Evolutionary conservation across 1,140 invertebrate species (phyloP), one percentile per base, ranked within the genome.

Genomic region (Batillaria attramentaria): DNA sequence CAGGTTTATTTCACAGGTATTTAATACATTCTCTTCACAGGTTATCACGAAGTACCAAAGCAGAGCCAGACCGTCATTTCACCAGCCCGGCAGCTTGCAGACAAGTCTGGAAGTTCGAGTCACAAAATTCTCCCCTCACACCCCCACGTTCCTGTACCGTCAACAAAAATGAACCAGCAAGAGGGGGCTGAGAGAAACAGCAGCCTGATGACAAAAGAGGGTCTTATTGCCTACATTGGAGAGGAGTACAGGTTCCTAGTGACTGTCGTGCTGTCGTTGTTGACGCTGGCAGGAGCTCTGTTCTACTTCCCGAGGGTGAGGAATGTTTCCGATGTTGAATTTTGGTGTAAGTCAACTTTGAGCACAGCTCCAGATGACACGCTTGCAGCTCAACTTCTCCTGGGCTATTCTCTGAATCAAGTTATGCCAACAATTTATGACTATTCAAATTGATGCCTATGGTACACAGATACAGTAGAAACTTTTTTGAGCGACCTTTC

Each of bases 1-100:
- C n/a, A n/a, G n/a, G n/a, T n/a, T n/a, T n/a, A n/a, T n/a, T n/a
- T n/a, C n/a, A n/a, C n/a, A n/a, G n/a, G n/a, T n/a, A n/a, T n/a
- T 60, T 6, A 60, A 8, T 42, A 24, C 6, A 41, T 77, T 60
- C 79, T 46, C 57, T 75, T 81, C 82, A 3, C 75, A 91, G 91
- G 91, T 70, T 95, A 97, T 88, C 97, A 97, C 87, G 94, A 96
- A 91, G 93, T 97, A 76, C 95, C 95, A 3, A 94, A 94, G 73
- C 91, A 93, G 72, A 73, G 85, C 16, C 83, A 82, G 13, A 82
- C 84, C 6, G 79, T 83, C 39, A 87, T 91, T 41, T 86, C 88
- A 69, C 90, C 92, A 60, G 91, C 91, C 0, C 87, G 93, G 39
- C 92, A 92, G 84, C 93, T 94, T 43, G 91, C 93, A 13, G 93